Evolutionary conservation across 2,797 vertebrate genomes (phyloP).

Genomic region (Falco columbarius): DNA sequence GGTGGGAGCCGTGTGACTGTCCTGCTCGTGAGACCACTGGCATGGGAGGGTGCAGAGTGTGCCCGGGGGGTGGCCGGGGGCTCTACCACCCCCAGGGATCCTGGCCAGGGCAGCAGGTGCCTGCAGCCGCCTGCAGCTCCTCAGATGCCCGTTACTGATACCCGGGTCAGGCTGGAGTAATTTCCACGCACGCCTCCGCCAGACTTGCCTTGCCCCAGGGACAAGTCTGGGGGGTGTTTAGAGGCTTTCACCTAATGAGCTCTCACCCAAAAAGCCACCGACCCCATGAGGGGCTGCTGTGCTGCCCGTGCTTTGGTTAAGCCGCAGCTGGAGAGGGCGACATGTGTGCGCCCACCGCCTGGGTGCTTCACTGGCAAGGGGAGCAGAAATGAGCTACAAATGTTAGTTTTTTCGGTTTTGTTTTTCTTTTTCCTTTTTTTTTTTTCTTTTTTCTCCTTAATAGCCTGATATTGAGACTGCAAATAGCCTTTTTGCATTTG

Average conservation of each 20-base stretch:
- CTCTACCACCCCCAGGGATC: neutral
- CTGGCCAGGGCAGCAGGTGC: rapidly evolving
- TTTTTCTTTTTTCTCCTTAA: too few relatives aligned
- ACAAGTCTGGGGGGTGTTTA: neutral
- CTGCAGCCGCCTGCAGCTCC: neutral
- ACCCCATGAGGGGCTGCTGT: rapidly evolving
- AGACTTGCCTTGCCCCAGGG: neutral
- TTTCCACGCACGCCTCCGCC: neutral
- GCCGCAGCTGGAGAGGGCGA: neutral
- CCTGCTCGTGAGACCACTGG: neutral
- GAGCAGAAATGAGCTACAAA: neutral
- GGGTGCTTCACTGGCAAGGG: neutral
- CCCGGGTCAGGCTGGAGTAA: neutral
- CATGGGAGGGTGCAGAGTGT: neutral
- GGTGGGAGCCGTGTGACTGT: neutral
- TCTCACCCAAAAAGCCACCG: neutral
- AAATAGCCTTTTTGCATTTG: neutral
- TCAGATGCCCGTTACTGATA: neutral
- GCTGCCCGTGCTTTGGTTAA: neutral
- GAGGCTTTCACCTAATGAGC: neutral
- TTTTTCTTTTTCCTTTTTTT: neutral
- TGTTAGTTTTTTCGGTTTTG: too few relatives aligned
- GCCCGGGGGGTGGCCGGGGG: neutral
- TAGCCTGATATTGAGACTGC: too few relatives aligned
- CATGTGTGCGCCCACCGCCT: neutral